Conservation (phyloP, 2,888 invertebrate species). For the Oxyteleia sp. region DNA sequence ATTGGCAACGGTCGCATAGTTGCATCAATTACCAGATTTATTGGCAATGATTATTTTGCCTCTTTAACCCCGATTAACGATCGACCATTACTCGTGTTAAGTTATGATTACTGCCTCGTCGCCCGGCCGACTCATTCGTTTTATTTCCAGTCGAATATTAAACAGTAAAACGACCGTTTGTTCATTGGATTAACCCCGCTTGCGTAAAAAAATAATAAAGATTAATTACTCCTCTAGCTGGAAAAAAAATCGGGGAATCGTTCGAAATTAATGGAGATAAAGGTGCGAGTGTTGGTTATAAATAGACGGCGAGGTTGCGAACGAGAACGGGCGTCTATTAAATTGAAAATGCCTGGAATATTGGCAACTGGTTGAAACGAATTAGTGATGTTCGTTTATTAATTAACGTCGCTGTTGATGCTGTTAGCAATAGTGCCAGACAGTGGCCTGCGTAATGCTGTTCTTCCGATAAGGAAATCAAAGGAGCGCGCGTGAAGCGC, state of each 20-base stretch:
- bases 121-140: too few species aligned
- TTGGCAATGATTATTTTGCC: constrained; percentile 66
- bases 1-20: constrained; percentile 67
- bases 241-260: constrained; percentile 21
- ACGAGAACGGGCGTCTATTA: constrained; percentile 5
- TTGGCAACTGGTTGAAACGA: constrained; percentile 6
- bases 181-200: constrained; percentile 61
- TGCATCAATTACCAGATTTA: constrained; percentile 68
- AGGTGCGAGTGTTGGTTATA: constrained; percentile 41
- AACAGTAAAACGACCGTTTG: constrained; percentile 66
- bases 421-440: too few species aligned
- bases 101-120: too few species aligned
- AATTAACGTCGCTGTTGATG: too few species aligned
- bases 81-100: constrained; percentile 66
- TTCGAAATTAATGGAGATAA: constrained; percentile 34
- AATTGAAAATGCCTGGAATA: constrained; percentile 46
- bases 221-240: constrained; percentile 39
- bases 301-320: constrained; percentile 33
- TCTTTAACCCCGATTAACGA: constrained; percentile 72
- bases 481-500: constrained; percentile 1
- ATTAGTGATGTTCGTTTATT: too few species aligned
- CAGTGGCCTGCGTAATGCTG: too few species aligned
- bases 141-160: too few species aligned
- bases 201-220: constrained; percentile 54
- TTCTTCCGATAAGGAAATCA: constrained; percentile 44